phyloP scores from a whole-genome alignment of 2,797 vertebrate species.

The Sebastolobus altivelis region DNA sequence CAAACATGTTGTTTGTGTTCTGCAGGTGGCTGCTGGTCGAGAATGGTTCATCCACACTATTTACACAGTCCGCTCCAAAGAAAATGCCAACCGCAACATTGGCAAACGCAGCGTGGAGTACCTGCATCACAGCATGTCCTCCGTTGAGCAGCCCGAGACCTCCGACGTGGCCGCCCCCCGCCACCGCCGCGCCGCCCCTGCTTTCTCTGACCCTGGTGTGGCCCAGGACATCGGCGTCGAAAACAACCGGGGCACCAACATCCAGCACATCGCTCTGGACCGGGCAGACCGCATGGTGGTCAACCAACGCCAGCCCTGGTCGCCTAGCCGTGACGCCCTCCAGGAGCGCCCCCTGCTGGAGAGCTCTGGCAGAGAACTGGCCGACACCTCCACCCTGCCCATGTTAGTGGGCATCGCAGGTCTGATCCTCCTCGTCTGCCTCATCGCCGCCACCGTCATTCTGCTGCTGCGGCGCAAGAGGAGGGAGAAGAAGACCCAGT shows the following conservation, averaged over 20 bases:
- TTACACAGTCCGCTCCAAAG: slow-evolving; percentile 83
- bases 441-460: slow-evolving; percentile 69
- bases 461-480: slow-evolving; percentile 81
- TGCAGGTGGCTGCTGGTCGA: slow-evolving; percentile 86
- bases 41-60: slow-evolving; percentile 89
- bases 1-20: slow-evolving; percentile 7
- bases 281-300: slow-evolving; percentile 75
- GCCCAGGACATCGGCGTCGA: slow-evolving; percentile 78
- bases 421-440: slow-evolving; percentile 82
- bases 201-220: slow-evolving; percentile 44
- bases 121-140: slow-evolving; percentile 76
- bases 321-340: slow-evolving; percentile 41
- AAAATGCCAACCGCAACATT: slow-evolving; percentile 84
- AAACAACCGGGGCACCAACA: slow-evolving; percentile 86
- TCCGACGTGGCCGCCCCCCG: slow-evolving; percentile 37
- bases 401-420: slow-evolving; percentile 78
- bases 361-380: slow-evolving; percentile 73
- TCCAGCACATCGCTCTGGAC: slow-evolving; percentile 85
- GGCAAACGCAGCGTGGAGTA: slow-evolving; percentile 87
- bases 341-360: slow-evolving; percentile 79
- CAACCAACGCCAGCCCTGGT: slow-evolving; percentile 78
- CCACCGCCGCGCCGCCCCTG: slow-evolving; percentile 63
- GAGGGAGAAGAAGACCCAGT: slow-evolving; percentile 77
- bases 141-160: slow-evolving; percentile 42
- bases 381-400: slow-evolving; percentile 72